Evolutionary conservation across 1,140 invertebrate species (phyloP), one percentile per base, ranked within the genome.

Genomic region (Eufriesea mexicana): DNA sequence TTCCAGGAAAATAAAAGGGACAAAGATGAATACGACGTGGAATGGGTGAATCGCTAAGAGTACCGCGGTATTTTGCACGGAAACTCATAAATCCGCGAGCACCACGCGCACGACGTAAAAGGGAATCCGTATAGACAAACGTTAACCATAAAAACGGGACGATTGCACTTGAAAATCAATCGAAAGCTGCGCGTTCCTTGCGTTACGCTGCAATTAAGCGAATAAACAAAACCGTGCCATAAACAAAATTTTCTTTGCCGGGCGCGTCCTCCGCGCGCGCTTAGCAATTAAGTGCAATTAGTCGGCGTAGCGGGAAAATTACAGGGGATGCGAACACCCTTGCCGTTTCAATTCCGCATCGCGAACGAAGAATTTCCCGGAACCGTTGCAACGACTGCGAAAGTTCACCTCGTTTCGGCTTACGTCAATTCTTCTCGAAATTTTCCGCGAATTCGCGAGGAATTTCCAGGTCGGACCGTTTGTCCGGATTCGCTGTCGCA

Each of bases 231-330:
- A n/a, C 28, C 1, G 54, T 57, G 25, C n/a, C 9, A 20, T 18
- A 73, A 73, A 59, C 54, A 25, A 16, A 73, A 59, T 59, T 73
- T 55, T 23, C 59, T 47, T 28, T 7, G 16, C 2, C 14, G 20
- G 18, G 0, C 62, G 2, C 16, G 20, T 10, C n/a, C n/a, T 42
- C 20, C 12, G n/a, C 18, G 51, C 25, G 14, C 55, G 57, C 10
- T 49, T 49, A n/a, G 16, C 45, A 47, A 75, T 74, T 61, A 74
- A 74, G 45, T n/a, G 6, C 9, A 75, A 75, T 75, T 62, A 75
- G 20, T 42, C 51, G 7, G 2, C 16, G 7, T 20, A 57, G 20
- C 28, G 51, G 14, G 23, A 72, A 55, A 75, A 62, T 75, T 62
- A 75, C 1, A 75, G 25, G 8, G 28, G 8, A 49, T 28, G 25